A percentile compares a stretch with the other conserved stretches of the same genome.
Conservation (phyloP, 2,797 vertebrate species). For the Tokudaia tokunoshimensis region DNA sequence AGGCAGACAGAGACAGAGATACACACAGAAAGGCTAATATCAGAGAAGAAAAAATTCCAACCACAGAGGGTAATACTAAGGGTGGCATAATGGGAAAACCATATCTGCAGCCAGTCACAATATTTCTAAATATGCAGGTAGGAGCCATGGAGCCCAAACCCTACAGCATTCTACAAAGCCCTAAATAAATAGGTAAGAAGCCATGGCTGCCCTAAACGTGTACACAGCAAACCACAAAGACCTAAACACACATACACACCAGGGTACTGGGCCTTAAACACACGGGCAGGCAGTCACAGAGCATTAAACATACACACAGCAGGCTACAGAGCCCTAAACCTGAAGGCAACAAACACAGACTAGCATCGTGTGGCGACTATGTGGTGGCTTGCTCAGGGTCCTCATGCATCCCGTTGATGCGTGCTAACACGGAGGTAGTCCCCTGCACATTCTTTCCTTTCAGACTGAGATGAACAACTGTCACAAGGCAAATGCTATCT, state of each 20-base stretch:
- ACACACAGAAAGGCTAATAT: background rate
- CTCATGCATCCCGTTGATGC: background rate
- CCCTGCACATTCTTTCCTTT: background rate
- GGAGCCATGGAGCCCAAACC: background rate
- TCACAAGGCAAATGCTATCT: constrained; percentile 12
- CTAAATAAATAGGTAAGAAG: background rate
- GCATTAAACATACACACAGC: background rate
- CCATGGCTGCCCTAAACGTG: background rate
- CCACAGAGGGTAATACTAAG: too few species aligned
- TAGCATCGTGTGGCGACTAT: fast-evolving
- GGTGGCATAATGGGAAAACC: background rate
- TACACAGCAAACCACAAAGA: background rate
- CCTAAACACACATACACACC: background rate
- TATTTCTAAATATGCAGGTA: background rate
- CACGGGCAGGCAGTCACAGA: background rate
- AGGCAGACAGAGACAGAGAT: background rate
- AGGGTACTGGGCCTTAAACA: background rate
- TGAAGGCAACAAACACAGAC: background rate
- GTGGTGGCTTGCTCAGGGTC: background rate
- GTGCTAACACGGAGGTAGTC: background rate
- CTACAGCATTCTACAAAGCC: background rate
- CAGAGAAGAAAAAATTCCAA: background rate
- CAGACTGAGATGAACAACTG: background rate
- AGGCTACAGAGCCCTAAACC: background rate
- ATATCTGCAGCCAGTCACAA: background rate